Evolutionary conservation across 1,140 invertebrate species (phyloP).

Genomic region (Temnothorax nylanderi): DNA sequence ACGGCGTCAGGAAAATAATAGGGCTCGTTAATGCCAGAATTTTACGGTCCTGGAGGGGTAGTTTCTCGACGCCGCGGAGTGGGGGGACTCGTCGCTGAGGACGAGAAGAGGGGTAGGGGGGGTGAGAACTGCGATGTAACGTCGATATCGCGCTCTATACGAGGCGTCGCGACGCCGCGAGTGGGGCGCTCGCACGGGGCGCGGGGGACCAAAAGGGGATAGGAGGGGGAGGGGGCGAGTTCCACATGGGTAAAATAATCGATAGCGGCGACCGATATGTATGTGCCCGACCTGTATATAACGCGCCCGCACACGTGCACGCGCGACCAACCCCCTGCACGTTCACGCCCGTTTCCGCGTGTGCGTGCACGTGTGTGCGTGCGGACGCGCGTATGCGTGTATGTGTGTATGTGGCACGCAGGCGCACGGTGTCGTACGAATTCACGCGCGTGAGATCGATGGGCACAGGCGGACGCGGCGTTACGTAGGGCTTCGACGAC

Average conservation of each 20-base stretch:
- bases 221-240: constrained; percentile 77
- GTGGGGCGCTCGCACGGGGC: constrained; percentile 73
- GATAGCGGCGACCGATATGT: constrained; percentile 84
- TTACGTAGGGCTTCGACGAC: constrained; percentile 48
- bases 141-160: constrained; percentile 86
- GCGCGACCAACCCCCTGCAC: constrained; percentile 29
- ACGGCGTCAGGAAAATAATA: too few species aligned
- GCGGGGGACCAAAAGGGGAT: background rate
- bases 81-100: constrained; percentile 39
- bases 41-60: constrained; percentile 63
- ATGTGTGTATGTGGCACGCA: background rate
- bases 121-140: constrained; percentile 81
- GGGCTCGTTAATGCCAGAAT: constrained; percentile 37
- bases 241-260: constrained; percentile 85
- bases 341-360: background rate
- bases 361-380: too few species aligned
- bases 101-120: background rate
- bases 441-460: constrained; percentile 38
- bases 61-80: constrained; percentile 4
- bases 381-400: background rate
- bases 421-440: constrained; percentile 8
- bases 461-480: background rate
- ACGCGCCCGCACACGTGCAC: background rate
- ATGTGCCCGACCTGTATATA: constrained; percentile 61
- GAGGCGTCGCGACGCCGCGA: constrained; percentile 78